phyloP scores from a whole-genome alignment of 2,797 vertebrate genomes.

The Mormyrops attenuatus region DNA sequence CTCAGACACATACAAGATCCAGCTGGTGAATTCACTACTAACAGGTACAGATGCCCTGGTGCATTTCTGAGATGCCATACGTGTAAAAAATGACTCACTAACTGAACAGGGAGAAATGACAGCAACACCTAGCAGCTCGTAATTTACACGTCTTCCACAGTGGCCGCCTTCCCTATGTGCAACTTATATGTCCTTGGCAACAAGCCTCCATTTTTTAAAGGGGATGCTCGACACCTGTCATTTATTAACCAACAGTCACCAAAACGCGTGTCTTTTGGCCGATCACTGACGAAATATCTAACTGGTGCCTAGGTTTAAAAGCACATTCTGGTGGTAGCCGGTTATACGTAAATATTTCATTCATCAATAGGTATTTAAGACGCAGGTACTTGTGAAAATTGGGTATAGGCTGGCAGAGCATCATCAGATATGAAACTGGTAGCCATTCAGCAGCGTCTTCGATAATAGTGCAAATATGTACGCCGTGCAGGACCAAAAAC shows the following conservation, averaged over 20 bases:
- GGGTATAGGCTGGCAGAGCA: background rate
- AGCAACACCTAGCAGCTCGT: background rate
- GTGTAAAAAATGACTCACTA: background rate
- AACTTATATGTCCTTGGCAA: background rate
- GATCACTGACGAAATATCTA: background rate
- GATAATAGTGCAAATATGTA: background rate
- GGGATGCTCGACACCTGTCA: background rate
- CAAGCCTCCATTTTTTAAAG: background rate
- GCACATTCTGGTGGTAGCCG: background rate
- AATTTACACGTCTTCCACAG: background rate
- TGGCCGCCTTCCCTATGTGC: background rate
- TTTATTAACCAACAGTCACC: background rate
- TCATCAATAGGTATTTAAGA: background rate
- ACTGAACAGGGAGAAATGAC: background rate
- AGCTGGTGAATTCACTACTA: background rate
- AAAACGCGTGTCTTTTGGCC: background rate
- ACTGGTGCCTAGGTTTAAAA: background rate
- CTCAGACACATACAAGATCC: background rate
- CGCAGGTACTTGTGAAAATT: background rate
- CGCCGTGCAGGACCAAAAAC: background rate
- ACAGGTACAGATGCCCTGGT: background rate
- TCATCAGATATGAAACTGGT: background rate
- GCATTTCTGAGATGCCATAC: background rate
- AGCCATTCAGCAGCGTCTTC: background rate
- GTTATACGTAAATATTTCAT: conserved; percentile 4